These are phyloP conservation scores for Brachyptera risi DNA, from an alignment of 2,888 invertebrate genomes.

Conservation along the genomic window DNA sequence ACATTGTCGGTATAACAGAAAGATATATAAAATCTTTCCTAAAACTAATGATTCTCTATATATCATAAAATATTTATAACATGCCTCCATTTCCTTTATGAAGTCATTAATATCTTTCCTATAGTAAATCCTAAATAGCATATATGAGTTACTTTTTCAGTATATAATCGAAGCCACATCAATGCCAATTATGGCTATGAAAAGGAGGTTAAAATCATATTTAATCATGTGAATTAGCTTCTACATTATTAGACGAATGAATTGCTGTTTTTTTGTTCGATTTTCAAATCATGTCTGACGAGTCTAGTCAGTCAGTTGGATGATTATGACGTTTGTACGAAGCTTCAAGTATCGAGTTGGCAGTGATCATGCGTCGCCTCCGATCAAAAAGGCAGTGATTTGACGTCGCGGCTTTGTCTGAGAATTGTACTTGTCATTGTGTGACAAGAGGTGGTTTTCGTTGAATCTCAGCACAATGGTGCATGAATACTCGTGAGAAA, in stretches of 20 bases:
- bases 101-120: neutral
- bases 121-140: neutral
- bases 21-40: no score
- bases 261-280: no score
- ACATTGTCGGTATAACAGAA: no score
- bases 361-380: neutral
- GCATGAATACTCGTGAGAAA: no score
- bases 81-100: neutral
- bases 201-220: neutral
- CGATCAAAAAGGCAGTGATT: neutral
- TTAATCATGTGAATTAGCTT: constrained; percentile 4
- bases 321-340: constrained; percentile 12
- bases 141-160: neutral
- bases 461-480: no score
- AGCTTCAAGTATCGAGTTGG: neutral
- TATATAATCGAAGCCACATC: neutral
- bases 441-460: no score
- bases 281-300: no score
- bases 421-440: no score
- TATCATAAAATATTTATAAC: no score
- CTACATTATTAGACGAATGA: no score
- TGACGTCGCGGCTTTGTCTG: no score
- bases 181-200: neutral
- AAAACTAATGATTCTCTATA: no score
- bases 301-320: neutral